Evolutionary conservation across 2,113 vertebrate species (phyloP), one percentile per base, ranked within the genome.

Genomic region (Cygnus buccinator): DNA sequence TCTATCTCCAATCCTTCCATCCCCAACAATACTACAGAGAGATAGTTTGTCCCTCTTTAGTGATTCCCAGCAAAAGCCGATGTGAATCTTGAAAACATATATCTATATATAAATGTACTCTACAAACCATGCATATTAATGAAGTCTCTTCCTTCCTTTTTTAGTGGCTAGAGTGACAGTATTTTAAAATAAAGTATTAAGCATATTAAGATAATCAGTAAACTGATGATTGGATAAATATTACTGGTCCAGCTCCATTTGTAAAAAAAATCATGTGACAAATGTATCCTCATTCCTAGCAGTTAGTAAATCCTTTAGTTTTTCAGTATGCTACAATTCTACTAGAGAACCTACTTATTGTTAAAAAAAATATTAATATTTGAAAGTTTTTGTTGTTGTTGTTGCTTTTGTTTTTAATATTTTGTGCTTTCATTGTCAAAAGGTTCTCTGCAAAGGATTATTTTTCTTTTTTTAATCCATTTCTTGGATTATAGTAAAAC

Each of bases 281-380:
- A 88, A 35, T 63, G 18, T 8, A 39, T 55, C 22, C 9, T 43
- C 4, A n/a, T 52, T 74, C 87, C 33, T 41, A 75, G 33, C 17
- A 70, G 10, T 58, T 81, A 52, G 0, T 0, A 65, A 81, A 52
- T 35, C 33, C 14, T 41, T 55, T 0, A 1, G 1, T 65, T 6
- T 43, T 28, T 16, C 37, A 37, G 37, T 35, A 41, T 35, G 29
- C 37, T 44, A 43, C 16, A 83, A 22, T 59, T 89, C 37, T 65
- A 33, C 22, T 23, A 23, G 6, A 59, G 7, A 48, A 46, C 48
- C 19, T 86, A 46, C 23, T 35, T 54, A 16, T 41, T 66, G 46
- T 48, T 87, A 2, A 41, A 73, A 82, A 2, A 41, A 73, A 39
- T 33, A 48, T 48, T 77, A 43, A 29, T 39, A n/a, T 50, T 73